Base-by-base conservation (phyloP, 2,888 invertebrate species). In the Phalera bucephala region DNA sequence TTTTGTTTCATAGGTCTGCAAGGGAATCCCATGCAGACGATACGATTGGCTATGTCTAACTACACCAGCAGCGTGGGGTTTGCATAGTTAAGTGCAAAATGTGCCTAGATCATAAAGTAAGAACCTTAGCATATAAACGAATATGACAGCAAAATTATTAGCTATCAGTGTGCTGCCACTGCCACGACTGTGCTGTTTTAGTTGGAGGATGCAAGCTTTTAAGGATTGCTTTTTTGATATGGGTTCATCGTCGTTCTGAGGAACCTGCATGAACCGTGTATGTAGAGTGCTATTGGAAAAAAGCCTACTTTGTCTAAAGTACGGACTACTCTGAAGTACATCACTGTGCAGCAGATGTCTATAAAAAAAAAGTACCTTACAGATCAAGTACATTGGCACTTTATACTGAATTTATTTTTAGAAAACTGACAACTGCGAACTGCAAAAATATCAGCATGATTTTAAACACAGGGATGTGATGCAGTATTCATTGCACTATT, bases 161-260 rank as follows among this genome's bases (percentile, higher is more conserved):
- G n/a, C 64, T 5, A 5, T n/a, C 3, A 1, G 35, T 64, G 1
- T 13, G 23, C 52, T n/a, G n/a, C 0, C 1, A n/a, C n/a, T n/a
- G n/a, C n/a, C n/a, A n/a, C n/a, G n/a, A n/a, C n/a, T n/a, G n/a
- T n/a, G n/a, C n/a, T 58, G 34, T 65, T 65, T 15, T 36, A 61
- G 19, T 58, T 63, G n/a, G 64, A 3, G 64, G 64, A 0, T 70
- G 69, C 25, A 68, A 72, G 33, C 67, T 68, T 47, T 56, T 64
- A 0, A n/a, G n/a, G n/a, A 34, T 69, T 21, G 67, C 67, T 3
- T 58, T 67, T 7, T 12, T 69, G 0, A 60, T 69, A 64, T 68
- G 66, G 65, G 34, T 62, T 2, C 65, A 68, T 48, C 44, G 68
- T 0, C 15, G 67, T 2, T 69, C 66, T 47, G 67, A 72, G 11